phyloP scores from a whole-genome alignment of 92 coral and sea anemone species.

The Meandrina meandrites region DNA sequence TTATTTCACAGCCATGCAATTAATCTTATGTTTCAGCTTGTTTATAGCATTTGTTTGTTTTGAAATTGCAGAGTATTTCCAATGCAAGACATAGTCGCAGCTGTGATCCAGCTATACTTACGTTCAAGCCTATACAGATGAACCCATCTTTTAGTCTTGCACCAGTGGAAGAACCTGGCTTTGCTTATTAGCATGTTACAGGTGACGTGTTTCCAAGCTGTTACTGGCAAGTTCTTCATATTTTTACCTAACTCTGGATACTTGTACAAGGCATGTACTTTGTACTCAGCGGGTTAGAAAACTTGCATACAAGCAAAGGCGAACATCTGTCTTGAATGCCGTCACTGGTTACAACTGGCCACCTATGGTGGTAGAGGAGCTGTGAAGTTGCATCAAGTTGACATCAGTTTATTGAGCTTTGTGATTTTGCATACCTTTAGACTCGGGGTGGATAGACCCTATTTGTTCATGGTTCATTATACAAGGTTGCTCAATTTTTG shows the following conservation, averaged over 20 bases:
- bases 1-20: no score
- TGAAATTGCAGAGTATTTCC: constrained; percentile 69
- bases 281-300: background rate
- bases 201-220: no score
- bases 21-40: no score
- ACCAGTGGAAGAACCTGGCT: constrained; percentile 98
- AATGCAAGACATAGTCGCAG: constrained; percentile 55
- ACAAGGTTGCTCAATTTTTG: constrained; percentile 25
- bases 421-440: background rate
- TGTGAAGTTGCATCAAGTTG: background rate
- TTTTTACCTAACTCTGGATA: background rate
- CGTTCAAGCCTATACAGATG: constrained; percentile 88
- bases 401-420: background rate
- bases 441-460: background rate
- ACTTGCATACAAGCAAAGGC: background rate
- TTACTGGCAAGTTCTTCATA: background rate
- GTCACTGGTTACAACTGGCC: background rate
- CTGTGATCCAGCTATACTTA: constrained; percentile 78
- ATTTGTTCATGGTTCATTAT: constrained; percentile 10
- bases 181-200: constrained; percentile 52
- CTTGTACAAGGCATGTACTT: background rate
- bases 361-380: background rate
- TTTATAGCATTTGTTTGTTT: background rate
- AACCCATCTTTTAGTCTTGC: constrained; percentile 82
- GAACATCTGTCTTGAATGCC: no score